phyloP scores from a whole-genome alignment of 2,888 invertebrate genomes.

The Philonicus albiceps region DNA sequence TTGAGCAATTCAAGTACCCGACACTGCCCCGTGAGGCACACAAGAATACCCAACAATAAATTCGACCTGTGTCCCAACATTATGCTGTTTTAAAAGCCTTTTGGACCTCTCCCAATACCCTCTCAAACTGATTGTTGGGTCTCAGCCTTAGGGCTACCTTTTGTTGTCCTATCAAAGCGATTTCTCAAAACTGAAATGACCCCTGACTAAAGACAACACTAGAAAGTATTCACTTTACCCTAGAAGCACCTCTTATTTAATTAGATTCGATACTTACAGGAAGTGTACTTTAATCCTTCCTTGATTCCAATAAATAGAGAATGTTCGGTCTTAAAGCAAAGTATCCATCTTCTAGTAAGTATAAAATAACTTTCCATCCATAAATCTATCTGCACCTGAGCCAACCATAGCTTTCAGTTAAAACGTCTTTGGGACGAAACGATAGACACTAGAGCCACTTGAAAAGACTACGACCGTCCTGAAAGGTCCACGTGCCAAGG shows the following conservation, averaged over 20 bases:
- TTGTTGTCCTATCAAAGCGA: neutral
- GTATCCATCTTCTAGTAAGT: neutral
- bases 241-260: neutral
- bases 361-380: neutral
- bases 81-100: neutral
- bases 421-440: neutral
- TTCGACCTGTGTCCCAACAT: neutral
- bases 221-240: neutral
- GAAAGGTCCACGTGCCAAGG: neutral
- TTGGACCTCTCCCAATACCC: neutral
- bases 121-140: neutral
- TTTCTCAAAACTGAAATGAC: neutral
- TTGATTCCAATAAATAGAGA: neutral
- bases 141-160: neutral
- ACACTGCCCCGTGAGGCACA: neutral
- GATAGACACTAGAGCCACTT: neutral
- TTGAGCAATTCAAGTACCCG: neutral
- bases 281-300: slow-evolving; percentile 3
- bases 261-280: slow-evolving; percentile 5
- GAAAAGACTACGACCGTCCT: neutral
- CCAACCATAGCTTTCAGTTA: neutral
- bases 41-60: neutral
- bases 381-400: neutral
- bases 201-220: neutral
- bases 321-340: neutral